Conservation (phyloP, 37 sponge, comb jelly and placozoan species). For the Cladorhizidae sp. region DNA sequence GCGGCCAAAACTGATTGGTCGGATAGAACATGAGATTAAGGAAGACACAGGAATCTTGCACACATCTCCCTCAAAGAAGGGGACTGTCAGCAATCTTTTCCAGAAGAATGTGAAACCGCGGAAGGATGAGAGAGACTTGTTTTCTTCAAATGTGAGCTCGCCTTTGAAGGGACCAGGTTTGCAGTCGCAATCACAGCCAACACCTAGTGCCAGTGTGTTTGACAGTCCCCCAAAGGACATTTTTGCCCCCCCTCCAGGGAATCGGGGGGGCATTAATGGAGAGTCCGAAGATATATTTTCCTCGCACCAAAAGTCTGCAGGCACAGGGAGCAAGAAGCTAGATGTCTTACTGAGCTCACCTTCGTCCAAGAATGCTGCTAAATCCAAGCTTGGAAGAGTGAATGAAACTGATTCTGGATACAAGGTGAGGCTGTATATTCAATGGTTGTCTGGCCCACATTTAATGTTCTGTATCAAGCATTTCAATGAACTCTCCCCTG, state of each 20-base stretch:
- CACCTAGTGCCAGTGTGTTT: conserved; percentile 16
- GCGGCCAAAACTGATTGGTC: not conserved
- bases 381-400: not conserved
- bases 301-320: not conserved
- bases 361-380: not conserved
- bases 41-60: conserved; percentile 25
- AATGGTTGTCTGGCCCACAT: no score
- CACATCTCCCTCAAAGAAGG: not conserved
- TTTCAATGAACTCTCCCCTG: no score
- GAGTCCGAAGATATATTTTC: not conserved
- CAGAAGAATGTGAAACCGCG: conserved; percentile 19
- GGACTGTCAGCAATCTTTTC: not conserved
- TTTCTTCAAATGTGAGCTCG: conserved; percentile 7
- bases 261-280: not conserved
- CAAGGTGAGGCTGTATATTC: no score
- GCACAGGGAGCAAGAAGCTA: not conserved
- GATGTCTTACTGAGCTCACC: not conserved
- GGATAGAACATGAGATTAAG: conserved; percentile 27
- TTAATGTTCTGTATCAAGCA: no score
- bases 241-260: conserved; percentile 3
- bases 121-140: not conserved
- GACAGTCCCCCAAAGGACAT: conserved; percentile 41
- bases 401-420: not conserved
- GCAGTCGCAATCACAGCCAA: conserved; percentile 3
- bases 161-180: not conserved